These are phyloP conservation scores for Rhineura floridana DNA, from an alignment of 2,113 vertebrate species.

Conservation along the genomic window DNA sequence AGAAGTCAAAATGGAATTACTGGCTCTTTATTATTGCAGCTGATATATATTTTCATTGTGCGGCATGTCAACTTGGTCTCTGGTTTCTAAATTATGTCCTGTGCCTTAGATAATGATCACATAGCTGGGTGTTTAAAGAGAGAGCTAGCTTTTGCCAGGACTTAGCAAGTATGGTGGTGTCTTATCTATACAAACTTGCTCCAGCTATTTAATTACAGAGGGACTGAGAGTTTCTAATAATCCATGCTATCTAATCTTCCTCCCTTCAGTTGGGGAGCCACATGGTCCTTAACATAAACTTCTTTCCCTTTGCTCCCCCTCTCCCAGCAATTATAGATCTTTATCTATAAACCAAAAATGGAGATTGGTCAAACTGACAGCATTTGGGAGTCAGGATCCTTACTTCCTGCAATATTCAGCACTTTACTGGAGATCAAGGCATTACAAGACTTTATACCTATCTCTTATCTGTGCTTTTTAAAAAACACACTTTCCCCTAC, in stretches of 20 bases:
- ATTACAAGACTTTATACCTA: not conserved
- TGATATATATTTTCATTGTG: conserved; percentile 1
- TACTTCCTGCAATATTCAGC: not conserved
- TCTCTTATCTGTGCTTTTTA: not conserved
- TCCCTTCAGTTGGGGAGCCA: conserved; percentile 28
- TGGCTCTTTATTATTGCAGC: conserved; percentile 20
- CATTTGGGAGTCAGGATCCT: not conserved
- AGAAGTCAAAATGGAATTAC: conserved; percentile 16
- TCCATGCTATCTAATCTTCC: conserved; percentile 20
- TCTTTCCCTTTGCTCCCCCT: not conserved
- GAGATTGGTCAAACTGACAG: conserved; percentile 12
- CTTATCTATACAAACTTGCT: conserved; percentile 24
- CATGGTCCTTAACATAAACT: not conserved
- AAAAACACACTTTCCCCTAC: too few species aligned
- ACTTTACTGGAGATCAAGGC: conserved; percentile 11
- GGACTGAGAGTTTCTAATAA: conserved; percentile 26
- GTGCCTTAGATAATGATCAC: conserved; percentile 8
- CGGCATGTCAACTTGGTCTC: not conserved
- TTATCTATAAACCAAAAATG: not conserved
- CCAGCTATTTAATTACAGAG: conserved; percentile 45
- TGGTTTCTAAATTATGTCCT: conserved; percentile 32
- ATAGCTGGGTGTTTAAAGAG: conserved; percentile 31
- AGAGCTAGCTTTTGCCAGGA: conserved; percentile 24
- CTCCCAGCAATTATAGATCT: not conserved
- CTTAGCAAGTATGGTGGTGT: conserved; percentile 5